phyloP scores from a whole-genome alignment of 2,113 vertebrate species.

The Sardina pilchardus region DNA sequence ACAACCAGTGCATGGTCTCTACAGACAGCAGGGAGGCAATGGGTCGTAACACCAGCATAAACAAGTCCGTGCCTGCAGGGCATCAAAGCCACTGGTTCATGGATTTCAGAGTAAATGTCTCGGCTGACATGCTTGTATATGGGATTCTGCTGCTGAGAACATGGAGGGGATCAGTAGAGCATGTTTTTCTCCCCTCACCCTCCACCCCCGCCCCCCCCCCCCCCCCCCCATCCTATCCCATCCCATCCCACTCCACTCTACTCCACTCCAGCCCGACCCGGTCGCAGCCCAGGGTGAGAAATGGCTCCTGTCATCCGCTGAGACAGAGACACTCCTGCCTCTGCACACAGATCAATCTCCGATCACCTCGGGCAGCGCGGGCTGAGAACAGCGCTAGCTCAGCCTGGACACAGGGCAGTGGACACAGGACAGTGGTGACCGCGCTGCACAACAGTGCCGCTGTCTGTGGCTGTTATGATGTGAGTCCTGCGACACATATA shows the following conservation, averaged over 20 bases:
- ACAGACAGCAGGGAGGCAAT: neutral
- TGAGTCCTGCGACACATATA: no score
- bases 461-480: no score
- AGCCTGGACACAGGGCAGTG: no score
- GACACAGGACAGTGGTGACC: no score
- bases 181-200: constrained; percentile 54
- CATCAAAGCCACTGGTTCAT: neutral
- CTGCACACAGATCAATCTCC: neutral
- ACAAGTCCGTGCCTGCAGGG: neutral
- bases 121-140: constrained; percentile 43
- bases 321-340: constrained; percentile 17
- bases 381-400: neutral
- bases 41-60: neutral
- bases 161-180: constrained; percentile 55
- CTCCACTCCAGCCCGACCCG: no score
- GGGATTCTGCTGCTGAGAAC: constrained; percentile 54
- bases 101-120: neutral
- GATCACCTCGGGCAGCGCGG: neutral
- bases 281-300: constrained; percentile 50
- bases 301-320: constrained; percentile 48
- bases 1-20: neutral
- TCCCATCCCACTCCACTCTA: no score
- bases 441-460: no score
- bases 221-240: no score
- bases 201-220: neutral